Percentiles rank a stretch among this genome's conserved stretches.
Evolutionary conservation across 2,888 invertebrate species (phyloP).

Genomic region (Tiphia femorata): DNA sequence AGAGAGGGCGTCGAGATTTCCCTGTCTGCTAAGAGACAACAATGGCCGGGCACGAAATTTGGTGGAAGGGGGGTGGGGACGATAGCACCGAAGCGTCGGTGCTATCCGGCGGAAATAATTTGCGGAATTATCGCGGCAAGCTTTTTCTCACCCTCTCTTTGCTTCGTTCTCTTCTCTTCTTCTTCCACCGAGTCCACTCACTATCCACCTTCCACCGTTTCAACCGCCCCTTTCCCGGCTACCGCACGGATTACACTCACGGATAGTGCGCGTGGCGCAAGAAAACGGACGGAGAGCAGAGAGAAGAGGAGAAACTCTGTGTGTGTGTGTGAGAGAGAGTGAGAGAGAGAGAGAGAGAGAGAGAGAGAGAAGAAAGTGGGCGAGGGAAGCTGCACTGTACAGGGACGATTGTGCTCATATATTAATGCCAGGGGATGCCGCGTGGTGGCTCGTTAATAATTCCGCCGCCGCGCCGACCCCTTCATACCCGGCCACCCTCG

Average conservation of each 20-base stretch:
- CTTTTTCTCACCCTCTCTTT: constrained; percentile 8
- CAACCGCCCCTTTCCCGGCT: no score
- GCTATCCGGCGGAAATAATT: constrained; percentile 21
- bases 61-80: background rate
- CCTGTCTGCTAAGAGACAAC: background rate
- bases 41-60: constrained; percentile 6
- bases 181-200: background rate
- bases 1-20: background rate
- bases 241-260: constrained; percentile 14
- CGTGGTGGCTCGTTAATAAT: constrained; percentile 57
- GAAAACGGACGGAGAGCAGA: no score
- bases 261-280: background rate
- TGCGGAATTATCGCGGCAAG: constrained; percentile 23
- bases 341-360: background rate
- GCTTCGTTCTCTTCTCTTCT: background rate
- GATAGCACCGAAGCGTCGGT: background rate
- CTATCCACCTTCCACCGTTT: background rate
- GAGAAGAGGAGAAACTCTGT: no score
- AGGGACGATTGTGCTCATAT: constrained; percentile 49
- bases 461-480: constrained; percentile 38
- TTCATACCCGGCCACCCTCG: constrained; percentile 23
- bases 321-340: background rate
- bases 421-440: constrained; percentile 53
- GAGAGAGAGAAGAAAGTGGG: constrained; percentile 7
- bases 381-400: constrained; percentile 20